Evolutionary conservation across 2,113 vertebrate species (phyloP).

Genomic region (Coracopsis vasa): DNA sequence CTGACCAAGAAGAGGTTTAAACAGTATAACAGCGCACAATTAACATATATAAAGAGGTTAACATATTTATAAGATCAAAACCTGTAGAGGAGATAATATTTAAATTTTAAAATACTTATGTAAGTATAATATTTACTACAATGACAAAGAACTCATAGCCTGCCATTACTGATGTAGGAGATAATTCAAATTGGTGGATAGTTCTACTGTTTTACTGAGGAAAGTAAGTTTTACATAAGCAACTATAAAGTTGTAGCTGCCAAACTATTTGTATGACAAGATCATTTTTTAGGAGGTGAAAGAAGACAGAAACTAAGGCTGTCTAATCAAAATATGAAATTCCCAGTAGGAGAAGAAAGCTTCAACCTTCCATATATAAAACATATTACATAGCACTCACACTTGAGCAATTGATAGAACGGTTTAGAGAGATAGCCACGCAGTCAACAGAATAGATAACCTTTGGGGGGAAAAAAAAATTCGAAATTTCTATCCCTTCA

Average conservation of each 20-base stretch:
- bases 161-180: not conserved
- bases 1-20: not conserved
- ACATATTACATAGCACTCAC: slow-evolving; percentile 48
- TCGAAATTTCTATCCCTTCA: slow-evolving; percentile 23
- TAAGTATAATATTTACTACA: not conserved
- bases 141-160: not conserved
- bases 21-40: accelerated
- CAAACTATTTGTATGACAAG: not conserved
- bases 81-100: not conserved
- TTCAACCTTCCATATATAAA: slow-evolving; percentile 55
- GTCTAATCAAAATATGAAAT: slow-evolving; percentile 46
- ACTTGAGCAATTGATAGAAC: slow-evolving; percentile 46
- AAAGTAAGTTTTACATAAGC: not conserved
- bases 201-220: not conserved
- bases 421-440: slow-evolving; percentile 5
- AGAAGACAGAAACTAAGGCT: not conserved
- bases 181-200: not conserved
- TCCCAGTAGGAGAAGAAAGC: slow-evolving; percentile 39
- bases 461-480: not conserved
- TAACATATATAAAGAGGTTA: not conserved
- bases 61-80: not conserved
- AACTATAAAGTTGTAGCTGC: not conserved
- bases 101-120: not conserved
- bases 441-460: slow-evolving; percentile 45
- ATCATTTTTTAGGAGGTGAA: not conserved